Evolutionary conservation across 1,140 invertebrate genomes (phyloP).

Genomic region (Dreissena rostriformis): DNA sequence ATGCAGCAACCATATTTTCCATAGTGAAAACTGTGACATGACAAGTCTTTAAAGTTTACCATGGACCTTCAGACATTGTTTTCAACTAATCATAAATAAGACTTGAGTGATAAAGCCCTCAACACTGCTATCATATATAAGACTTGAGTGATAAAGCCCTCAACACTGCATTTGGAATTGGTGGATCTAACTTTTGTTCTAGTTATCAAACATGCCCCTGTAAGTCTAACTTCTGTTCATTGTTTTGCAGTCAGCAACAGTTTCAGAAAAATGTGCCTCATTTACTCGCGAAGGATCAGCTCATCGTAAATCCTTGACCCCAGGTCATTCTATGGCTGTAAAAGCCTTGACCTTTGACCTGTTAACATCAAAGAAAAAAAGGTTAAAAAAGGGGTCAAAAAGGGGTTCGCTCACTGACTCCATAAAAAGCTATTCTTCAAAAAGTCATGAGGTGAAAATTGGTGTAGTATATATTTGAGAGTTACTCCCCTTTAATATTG

Average conservation of each 20-base stretch:
- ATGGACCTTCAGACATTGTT: neutral
- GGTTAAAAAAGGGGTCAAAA: neutral
- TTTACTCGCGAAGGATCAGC: neutral
- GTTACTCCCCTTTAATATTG: conserved; percentile 2
- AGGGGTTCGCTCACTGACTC: neutral
- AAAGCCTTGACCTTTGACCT: neutral
- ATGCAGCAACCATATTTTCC: too few species aligned
- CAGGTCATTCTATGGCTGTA: neutral
- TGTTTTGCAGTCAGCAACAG: neutral
- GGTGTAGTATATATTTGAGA: neutral
- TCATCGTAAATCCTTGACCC: neutral
- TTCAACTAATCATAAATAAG: neutral
- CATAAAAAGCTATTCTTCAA: neutral
- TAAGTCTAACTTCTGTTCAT: neutral
- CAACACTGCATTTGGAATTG: neutral
- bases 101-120: neutral
- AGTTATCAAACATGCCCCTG: neutral
- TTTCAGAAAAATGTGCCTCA: neutral
- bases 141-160: neutral
- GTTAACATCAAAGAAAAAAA: neutral
- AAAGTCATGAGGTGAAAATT: neutral
- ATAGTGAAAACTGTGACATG: neutral
- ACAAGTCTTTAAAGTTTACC: neutral
- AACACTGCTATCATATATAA: neutral
- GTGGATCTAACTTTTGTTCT: neutral